These are phyloP conservation scores for Lymantria monacha DNA, from an alignment of 2,888 invertebrate genomes.

Conservation along the genomic window DNA sequence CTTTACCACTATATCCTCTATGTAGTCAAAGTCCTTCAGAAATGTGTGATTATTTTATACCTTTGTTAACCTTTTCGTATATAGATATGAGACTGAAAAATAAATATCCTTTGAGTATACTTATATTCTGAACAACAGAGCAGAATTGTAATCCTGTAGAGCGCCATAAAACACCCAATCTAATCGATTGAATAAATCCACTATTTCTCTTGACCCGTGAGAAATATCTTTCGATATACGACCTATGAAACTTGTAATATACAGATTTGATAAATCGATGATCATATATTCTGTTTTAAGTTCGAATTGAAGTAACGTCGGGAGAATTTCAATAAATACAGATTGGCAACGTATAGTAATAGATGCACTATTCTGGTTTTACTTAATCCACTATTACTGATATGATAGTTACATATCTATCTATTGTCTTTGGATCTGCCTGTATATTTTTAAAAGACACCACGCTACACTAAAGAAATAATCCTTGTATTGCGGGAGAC, in stretches of 20 bases:
- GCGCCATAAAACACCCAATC: too few species aligned
- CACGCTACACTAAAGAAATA: too few species aligned
- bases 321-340: not conserved
- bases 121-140: too few species aligned
- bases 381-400: constrained; percentile 29
- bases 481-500: too few species aligned
- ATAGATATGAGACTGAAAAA: too few species aligned
- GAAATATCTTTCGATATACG: not conserved
- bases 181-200: not conserved
- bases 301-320: not conserved
- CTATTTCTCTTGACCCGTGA: not conserved
- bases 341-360: constrained; percentile 3
- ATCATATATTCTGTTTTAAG: not conserved
- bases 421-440: constrained; percentile 49
- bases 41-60: too few species aligned
- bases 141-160: too few species aligned
- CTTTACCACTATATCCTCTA: too few species aligned
- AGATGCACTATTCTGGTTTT: constrained; percentile 30
- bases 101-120: too few species aligned
- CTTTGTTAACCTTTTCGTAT: too few species aligned
- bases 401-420: constrained; percentile 53
- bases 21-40: too few species aligned
- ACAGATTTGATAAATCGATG: constrained; percentile 1
- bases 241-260: not conserved
- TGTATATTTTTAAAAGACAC: too few species aligned